Percentiles rank a stretch among this genome's conserved stretches.
phyloP scores from a whole-genome alignment of 2,888 invertebrate species.

The Urechis unicinctus region DNA sequence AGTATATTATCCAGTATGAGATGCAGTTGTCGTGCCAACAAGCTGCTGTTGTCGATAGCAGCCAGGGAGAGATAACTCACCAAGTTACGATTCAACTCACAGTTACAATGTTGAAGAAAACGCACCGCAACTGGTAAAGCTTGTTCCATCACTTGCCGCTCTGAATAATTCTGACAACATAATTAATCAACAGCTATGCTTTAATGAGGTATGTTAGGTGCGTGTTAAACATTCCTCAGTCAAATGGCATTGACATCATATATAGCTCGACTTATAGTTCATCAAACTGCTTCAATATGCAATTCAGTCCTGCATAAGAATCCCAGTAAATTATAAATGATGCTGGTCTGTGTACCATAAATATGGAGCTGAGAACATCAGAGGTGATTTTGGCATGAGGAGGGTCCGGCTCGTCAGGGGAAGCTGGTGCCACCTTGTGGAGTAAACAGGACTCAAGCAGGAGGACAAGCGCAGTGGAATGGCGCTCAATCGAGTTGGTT shows the following conservation, averaged over 20 bases:
- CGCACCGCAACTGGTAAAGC: conserved; percentile 86
- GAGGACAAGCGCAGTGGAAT: conserved; percentile 75
- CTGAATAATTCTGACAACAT: conserved; percentile 61
- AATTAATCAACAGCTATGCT: no score
- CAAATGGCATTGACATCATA: no score
- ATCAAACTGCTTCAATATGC: not conserved
- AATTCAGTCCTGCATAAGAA: no score
- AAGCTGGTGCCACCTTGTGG: conserved; percentile 75
- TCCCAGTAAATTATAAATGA: no score
- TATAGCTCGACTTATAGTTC: no score
- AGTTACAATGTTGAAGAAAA: conserved; percentile 82
- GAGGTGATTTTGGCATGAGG: conserved; percentile 95
- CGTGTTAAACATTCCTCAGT: no score
- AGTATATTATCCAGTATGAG: conserved; percentile 86
- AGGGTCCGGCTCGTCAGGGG: conserved; percentile 70
- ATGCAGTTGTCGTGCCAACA: conserved; percentile 79
- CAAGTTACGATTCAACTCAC: conserved; percentile 81
- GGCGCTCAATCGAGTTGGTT: conserved; percentile 77
- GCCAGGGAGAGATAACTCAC: conserved; percentile 87
- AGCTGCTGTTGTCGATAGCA: conserved; percentile 80
- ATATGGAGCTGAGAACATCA: conserved; percentile 89
- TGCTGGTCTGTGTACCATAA: conserved; percentile 70
- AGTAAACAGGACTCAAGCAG: conserved; percentile 80
- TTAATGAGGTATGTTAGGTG: no score
- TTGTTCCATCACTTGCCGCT: conserved; percentile 69